Percentiles rank a stretch among this genome's conserved stretches.
Conservation (phyloP, 2,888 invertebrate genomes). For the Microchrysa polita region DNA sequence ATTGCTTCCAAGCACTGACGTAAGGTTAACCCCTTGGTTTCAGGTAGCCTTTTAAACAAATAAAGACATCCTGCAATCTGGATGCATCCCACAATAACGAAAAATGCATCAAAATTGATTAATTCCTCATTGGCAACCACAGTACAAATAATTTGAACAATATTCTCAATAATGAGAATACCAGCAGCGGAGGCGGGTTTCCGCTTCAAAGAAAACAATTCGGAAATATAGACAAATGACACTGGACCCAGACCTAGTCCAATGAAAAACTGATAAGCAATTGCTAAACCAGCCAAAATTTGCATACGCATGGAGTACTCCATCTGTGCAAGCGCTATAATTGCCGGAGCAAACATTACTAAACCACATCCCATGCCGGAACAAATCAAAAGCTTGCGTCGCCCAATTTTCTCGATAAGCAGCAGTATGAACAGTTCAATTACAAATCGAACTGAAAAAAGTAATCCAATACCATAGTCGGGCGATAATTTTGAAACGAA, state of each 20-base stretch:
- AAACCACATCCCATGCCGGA: background rate
- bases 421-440: background rate
- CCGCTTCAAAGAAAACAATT: slow-evolving; percentile 11
- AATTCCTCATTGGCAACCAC: background rate
- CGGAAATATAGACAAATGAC: background rate
- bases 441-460: background rate
- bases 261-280: background rate
- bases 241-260: slow-evolving; percentile 15
- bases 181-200: slow-evolving; percentile 3
- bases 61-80: slow-evolving; percentile 8
- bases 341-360: background rate
- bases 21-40: slow-evolving; percentile 13
- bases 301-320: background rate
- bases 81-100: background rate
- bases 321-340: background rate
- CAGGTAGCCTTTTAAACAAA: slow-evolving; percentile 24
- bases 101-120: background rate
- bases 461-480: slow-evolving; percentile 3
- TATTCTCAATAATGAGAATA: slow-evolving; percentile 14
- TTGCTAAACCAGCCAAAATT: background rate
- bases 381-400: background rate
- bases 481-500: background rate
- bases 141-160: background rate
- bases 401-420: slow-evolving; percentile 1
- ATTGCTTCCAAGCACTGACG: background rate